These are phyloP conservation scores for Eupithecia inturbata DNA, from an alignment of 2,888 invertebrate species.

Conservation along the genomic window DNA sequence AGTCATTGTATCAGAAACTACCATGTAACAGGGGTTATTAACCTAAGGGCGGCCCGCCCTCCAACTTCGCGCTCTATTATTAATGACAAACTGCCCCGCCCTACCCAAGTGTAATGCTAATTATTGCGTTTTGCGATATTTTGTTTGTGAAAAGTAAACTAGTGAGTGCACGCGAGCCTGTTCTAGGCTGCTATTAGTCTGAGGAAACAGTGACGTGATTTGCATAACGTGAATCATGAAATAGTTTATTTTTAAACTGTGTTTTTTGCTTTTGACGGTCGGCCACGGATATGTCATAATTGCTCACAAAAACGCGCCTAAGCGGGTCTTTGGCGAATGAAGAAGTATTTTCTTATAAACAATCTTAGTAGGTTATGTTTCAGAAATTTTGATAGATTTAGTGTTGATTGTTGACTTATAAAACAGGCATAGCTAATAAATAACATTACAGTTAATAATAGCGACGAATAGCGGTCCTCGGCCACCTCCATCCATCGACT, in stretches of 20 bases:
- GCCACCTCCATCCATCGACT: too few species aligned
- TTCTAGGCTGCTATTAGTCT: slow-evolving; percentile 50
- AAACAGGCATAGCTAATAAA: too few species aligned
- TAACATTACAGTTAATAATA: too few species aligned
- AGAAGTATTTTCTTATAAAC: background rate
- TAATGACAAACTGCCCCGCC: slow-evolving; percentile 79
- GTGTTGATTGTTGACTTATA: too few species aligned
- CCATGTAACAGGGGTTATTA: slow-evolving; percentile 77
- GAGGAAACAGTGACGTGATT: slow-evolving; percentile 66
- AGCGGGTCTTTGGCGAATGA: background rate
- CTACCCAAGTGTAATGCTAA: slow-evolving; percentile 76
- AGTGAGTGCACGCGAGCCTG: slow-evolving; percentile 53
- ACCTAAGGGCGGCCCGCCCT: slow-evolving; percentile 78
- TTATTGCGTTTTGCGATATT: slow-evolving; percentile 77
- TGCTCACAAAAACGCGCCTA: background rate
- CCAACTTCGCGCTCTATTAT: slow-evolving; percentile 79
- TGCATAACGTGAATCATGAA: slow-evolving; percentile 57
- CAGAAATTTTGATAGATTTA: too few species aligned
- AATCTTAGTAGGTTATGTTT: too few species aligned
- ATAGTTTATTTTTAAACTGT: background rate
- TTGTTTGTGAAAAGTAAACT: slow-evolving; percentile 68
- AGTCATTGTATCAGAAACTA: slow-evolving; percentile 57
- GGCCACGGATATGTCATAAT: background rate
- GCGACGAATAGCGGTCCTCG: too few species aligned
- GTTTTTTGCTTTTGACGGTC: background rate